These are phyloP conservation scores for Mycetomoellerius zeteki DNA, from an alignment of 1,140 invertebrate species.

Conservation along the genomic window DNA sequence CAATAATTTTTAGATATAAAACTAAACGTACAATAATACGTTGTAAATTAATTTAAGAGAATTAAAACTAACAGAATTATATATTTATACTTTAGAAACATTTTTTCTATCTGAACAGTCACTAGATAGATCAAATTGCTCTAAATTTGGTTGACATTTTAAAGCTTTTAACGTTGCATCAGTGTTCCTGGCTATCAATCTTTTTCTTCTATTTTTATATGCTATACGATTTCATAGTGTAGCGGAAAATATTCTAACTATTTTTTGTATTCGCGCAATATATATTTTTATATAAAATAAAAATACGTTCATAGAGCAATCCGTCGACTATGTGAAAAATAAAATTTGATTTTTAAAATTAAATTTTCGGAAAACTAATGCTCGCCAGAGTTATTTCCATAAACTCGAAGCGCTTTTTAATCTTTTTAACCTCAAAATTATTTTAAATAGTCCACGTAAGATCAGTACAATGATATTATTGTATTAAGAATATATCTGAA, in stretches of 20 bases:
- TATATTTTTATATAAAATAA: slow-evolving; percentile 33
- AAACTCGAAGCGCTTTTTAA: background rate
- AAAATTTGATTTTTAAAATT: slow-evolving; percentile 18
- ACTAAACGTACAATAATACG: background rate
- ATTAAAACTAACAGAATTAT: background rate
- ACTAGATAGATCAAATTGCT: background rate
- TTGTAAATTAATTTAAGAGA: background rate
- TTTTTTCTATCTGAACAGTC: background rate
- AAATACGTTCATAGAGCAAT: slow-evolving; percentile 1
- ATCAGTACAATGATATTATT: background rate
- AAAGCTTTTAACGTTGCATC: slow-evolving; percentile 29
- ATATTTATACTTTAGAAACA: slow-evolving; percentile 4
- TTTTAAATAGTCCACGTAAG: background rate
- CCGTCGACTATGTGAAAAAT: slow-evolving; percentile 17
- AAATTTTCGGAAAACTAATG: background rate
- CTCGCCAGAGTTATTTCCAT: background rate
- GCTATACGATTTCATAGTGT: slow-evolving; percentile 13
- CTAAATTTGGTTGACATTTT: slow-evolving; percentile 5
- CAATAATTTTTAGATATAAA: background rate
- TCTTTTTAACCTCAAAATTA: background rate
- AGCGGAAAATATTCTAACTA: background rate
- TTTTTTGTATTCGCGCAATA: slow-evolving; percentile 29
- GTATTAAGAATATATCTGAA: too few relatives aligned
- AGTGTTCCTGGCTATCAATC: background rate
- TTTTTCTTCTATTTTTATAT: slow-evolving; percentile 24